Evolutionary conservation across 2,113 vertebrate genomes (phyloP).

Genomic region (Aramus guarauna): DNA sequence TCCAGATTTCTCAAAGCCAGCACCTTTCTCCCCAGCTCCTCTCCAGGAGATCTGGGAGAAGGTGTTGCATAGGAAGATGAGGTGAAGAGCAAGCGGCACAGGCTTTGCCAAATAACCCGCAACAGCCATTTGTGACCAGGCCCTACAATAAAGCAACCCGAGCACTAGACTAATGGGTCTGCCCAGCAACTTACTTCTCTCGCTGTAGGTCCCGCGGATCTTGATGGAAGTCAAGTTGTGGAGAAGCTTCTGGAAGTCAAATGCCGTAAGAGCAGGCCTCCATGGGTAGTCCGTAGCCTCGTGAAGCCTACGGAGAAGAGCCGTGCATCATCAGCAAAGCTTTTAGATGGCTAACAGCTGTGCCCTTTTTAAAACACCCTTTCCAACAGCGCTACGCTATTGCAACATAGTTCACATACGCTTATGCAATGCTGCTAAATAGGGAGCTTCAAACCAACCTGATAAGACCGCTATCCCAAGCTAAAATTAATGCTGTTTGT

Average conservation of each 20-base stretch:
- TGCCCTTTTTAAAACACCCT: neutral
- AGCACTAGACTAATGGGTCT: neutral
- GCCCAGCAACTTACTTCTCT: slow-evolving; percentile 79
- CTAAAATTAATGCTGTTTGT: neutral
- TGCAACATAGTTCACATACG: neutral
- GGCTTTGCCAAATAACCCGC: neutral
- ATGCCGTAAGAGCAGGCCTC: slow-evolving; percentile 84
- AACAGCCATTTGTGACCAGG: neutral
- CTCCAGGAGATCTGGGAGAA: neutral
- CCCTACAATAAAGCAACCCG: neutral
- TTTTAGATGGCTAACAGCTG: neutral
- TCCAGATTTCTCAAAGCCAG: neutral
- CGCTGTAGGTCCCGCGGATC: slow-evolving; percentile 94
- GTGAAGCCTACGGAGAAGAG: slow-evolving; percentile 80
- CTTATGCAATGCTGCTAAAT: neutral
- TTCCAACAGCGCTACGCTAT: neutral
- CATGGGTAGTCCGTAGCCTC: slow-evolving; percentile 91
- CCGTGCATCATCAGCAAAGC: neutral
- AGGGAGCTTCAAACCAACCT: neutral
- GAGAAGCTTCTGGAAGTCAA: slow-evolving; percentile 95
- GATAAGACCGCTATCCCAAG: neutral
- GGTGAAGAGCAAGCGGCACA: neutral
- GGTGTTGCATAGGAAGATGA: neutral
- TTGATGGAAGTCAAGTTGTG: slow-evolving; percentile 92
- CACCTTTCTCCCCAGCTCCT: neutral